phyloP scores from a whole-genome alignment of 1,140 invertebrate species.

The Temnothorax curvispinosus region DNA sequence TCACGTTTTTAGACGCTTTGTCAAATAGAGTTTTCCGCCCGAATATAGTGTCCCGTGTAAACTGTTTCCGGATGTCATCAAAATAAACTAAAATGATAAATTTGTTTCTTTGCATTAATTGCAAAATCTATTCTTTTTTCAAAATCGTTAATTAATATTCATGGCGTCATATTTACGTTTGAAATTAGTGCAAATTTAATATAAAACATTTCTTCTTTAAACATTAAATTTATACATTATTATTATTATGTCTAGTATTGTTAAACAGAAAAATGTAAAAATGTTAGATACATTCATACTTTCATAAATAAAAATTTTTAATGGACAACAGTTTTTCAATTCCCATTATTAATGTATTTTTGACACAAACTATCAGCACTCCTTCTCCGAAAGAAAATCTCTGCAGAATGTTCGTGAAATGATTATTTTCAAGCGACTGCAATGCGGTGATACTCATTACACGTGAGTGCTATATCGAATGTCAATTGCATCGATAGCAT shows the following conservation, averaged over 20 bases:
- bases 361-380: not conserved
- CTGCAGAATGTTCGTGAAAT: not conserved
- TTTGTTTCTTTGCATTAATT: not conserved
- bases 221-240: not conserved
- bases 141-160: not conserved
- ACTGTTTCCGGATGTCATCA: constrained; percentile 25
- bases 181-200: not conserved
- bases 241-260: not conserved
- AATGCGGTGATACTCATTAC: not conserved
- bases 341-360: not conserved
- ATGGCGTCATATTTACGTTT: not conserved
- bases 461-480: not conserved
- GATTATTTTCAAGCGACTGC: not conserved
- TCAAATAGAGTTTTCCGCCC: not conserved
- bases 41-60: constrained; percentile 17
- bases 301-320: not conserved
- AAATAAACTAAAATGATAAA: not conserved
- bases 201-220: not conserved
- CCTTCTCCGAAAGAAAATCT: not conserved
- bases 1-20: constrained; percentile 12
- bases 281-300: not conserved
- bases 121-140: not conserved
- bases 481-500: constrained; percentile 27
- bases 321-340: not conserved
- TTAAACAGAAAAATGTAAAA: not conserved